These are phyloP conservation scores for Holothuria scabra DNA, from an alignment of 53 echinoderm and acorn worm genomes.

Conservation along the genomic window DNA sequence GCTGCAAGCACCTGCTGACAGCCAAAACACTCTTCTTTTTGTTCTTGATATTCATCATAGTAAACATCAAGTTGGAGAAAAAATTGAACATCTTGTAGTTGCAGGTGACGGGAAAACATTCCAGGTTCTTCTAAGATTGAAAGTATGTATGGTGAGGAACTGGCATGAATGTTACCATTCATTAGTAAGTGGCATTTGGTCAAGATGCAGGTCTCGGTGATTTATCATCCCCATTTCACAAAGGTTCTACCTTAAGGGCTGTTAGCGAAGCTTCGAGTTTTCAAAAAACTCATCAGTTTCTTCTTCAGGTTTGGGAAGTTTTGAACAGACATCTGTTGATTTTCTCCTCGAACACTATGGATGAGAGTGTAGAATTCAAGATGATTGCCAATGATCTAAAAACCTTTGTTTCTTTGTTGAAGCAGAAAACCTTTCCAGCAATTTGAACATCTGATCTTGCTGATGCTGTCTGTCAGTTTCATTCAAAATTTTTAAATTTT, in stretches of 20 bases:
- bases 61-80: slow-evolving; percentile 36
- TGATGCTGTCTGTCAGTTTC: too few relatives aligned
- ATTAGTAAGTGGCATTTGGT: neutral
- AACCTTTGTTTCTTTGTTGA: too few relatives aligned
- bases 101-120: slow-evolving; percentile 43
- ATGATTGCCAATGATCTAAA: too few relatives aligned
- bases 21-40: slow-evolving; percentile 22
- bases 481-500: too few relatives aligned
- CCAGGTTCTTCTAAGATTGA: slow-evolving; percentile 8
- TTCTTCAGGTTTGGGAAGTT: too few relatives aligned
- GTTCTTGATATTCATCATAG: slow-evolving; percentile 32
- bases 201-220: neutral
- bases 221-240: neutral
- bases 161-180: neutral
- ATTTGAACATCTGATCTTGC: too few relatives aligned
- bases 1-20: slow-evolving; percentile 11
- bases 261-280: neutral
- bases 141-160: slow-evolving; percentile 6
- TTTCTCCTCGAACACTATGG: too few relatives aligned
- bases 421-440: too few relatives aligned
- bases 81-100: slow-evolving; percentile 7
- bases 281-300: too few relatives aligned
- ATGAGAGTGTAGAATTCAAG: too few relatives aligned
- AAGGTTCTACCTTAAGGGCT: neutral
- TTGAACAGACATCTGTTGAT: too few relatives aligned